Conservation (phyloP, 1,140 invertebrate genomes). For the Trinorchestia longiramus region DNA sequence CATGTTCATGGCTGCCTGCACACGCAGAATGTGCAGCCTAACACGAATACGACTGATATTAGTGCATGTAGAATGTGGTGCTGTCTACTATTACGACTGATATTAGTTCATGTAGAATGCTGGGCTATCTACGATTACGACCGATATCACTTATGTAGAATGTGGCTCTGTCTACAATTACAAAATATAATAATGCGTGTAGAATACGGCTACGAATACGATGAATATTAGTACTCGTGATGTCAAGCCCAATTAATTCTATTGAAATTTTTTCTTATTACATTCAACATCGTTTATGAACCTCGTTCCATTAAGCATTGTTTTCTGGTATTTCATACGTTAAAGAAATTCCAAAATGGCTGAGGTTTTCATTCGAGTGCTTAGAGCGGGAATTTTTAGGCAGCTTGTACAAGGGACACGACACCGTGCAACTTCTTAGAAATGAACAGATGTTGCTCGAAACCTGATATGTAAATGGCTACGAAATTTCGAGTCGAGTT, state of each 20-base stretch:
- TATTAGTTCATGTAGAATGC: neutral
- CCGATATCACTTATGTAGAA: no score
- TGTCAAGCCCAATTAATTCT: neutral
- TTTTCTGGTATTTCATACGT: neutral
- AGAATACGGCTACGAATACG: no score
- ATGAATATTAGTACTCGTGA: neutral
- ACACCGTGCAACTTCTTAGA: neutral
- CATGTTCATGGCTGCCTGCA: neutral
- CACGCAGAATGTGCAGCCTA: neutral
- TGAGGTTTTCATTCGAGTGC: neutral
- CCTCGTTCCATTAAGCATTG: no score
- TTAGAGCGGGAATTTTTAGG: neutral
- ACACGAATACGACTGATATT: neutral
- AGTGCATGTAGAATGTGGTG: neutral
- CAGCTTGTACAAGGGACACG: neutral
- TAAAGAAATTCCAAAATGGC: neutral
- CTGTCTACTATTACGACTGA: neutral
- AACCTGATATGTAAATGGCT: neutral
- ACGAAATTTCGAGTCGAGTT: neutral
- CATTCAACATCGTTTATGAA: no score
- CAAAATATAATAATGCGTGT: neutral
- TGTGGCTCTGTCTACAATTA: neutral
- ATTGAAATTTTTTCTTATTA: neutral
- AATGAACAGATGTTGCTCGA: neutral
- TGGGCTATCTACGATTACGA: no score